phyloP scores from a whole-genome alignment of 2,797 vertebrate species.

The Rallus crepitans region DNA sequence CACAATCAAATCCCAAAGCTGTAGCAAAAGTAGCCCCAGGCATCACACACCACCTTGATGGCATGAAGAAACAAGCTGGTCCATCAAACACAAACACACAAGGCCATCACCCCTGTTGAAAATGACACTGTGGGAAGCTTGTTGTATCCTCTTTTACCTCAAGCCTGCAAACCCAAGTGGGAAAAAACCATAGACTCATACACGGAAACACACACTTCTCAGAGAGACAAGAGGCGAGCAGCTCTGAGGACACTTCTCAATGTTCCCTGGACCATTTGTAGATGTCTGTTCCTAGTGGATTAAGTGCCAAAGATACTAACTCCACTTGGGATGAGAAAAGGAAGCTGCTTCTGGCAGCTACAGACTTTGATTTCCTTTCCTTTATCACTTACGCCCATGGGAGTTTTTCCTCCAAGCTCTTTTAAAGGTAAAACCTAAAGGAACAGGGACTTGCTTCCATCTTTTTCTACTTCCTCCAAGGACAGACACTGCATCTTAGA shows the following conservation, averaged over 20 bases:
- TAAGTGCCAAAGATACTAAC: not conserved
- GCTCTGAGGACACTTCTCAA: not conserved
- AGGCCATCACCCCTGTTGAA: not conserved
- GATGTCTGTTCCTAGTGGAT: not conserved
- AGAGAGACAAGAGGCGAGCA: not conserved
- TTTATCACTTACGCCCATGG: not conserved
- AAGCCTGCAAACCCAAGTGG: not conserved
- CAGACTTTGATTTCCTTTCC: not conserved
- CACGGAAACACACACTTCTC: not conserved
- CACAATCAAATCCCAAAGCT: not conserved
- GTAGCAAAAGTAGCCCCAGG: not conserved
- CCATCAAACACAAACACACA: not conserved
- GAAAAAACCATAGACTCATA: not conserved
- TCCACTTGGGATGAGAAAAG: not conserved
- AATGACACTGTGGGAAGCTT: not conserved
- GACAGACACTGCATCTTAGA: conserved; percentile 8
- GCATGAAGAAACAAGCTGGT: not conserved
- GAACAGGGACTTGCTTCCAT: conserved; percentile 2
- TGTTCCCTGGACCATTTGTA: not conserved
- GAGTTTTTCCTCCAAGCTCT: not conserved
- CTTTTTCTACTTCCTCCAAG: not conserved
- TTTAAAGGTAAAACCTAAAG: conserved; percentile 14
- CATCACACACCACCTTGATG: not conserved
- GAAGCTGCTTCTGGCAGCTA: not conserved
- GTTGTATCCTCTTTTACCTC: not conserved